A percentile compares a stretch with the other conserved stretches of the same genome.
Conservation (phyloP, 1,140 invertebrate genomes). For the Nephila pilipes region DNA sequence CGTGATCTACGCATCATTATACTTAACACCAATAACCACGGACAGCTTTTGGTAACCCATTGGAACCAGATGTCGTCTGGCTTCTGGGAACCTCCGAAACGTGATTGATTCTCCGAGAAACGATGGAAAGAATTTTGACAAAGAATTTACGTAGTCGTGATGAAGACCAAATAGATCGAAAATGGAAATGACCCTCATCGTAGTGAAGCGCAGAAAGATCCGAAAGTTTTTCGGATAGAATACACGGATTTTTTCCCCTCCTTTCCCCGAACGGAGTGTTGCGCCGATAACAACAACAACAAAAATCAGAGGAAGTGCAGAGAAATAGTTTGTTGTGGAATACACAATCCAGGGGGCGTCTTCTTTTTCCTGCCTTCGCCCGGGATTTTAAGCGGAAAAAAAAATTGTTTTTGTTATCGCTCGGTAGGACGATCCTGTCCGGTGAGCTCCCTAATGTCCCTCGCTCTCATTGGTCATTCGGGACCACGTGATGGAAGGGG, state of each 20-base stretch:
- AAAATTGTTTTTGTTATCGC: conserved; percentile 5
- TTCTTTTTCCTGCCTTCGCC: not conserved
- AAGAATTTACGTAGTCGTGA: not conserved
- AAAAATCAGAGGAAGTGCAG: not conserved
- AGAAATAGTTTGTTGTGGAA: conserved; percentile 12
- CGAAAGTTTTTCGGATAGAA: not conserved
- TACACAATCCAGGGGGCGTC: not conserved
- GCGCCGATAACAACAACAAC: no score
- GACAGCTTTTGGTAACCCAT: no score
- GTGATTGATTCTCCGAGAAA: not conserved
- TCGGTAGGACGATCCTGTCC: conserved; percentile 9
- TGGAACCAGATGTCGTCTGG: no score
- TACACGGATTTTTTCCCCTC: not conserved
- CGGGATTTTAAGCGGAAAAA: not conserved
- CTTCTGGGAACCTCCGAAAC: no score
- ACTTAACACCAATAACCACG: no score
- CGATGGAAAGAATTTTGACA: not conserved
- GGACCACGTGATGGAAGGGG: conserved; percentile 42
- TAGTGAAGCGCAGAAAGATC: not conserved
- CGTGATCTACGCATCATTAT: no score
- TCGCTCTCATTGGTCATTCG: conserved; percentile 52
- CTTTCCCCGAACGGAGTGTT: not conserved
- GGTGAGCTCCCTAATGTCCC: conserved; percentile 13
- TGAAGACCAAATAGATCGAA: not conserved
- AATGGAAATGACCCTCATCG: not conserved